Percentiles rank a stretch among this genome's conserved stretches.
Evolutionary conservation across 2,113 vertebrate species (phyloP).

Genomic region (Xiphias gladius): DNA sequence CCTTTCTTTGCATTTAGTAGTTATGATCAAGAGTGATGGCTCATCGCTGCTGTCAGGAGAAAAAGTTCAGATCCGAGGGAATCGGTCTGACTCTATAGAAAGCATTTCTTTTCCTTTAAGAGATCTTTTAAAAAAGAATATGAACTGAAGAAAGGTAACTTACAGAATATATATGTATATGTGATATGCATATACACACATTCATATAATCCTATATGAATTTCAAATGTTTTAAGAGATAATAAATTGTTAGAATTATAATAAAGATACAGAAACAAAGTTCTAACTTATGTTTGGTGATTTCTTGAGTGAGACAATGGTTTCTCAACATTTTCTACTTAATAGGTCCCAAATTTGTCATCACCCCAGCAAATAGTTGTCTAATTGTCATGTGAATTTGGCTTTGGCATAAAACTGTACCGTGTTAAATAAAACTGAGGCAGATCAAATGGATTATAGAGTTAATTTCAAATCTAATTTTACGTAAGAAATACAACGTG

Average conservation of each 20-base stretch:
- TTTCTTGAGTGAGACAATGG: neutral
- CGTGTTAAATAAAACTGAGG: too few relatives aligned
- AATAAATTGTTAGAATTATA: constrained; percentile 88
- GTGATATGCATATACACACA: constrained; percentile 82
- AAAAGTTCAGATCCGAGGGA: constrained; percentile 35
- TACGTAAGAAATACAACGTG: neutral
- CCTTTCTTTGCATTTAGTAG: constrained; percentile 31
- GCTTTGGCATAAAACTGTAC: too few relatives aligned
- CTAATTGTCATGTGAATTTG: too few relatives aligned
- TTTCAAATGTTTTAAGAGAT: constrained; percentile 89
- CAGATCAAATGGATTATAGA: neutral
- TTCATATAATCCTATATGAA: constrained; percentile 84
- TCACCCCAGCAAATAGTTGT: too few relatives aligned
- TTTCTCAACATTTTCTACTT: too few relatives aligned
- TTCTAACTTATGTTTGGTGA: constrained; percentile 52
- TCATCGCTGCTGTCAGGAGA: neutral
- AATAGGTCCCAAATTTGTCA: neutral
- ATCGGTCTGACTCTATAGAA: constrained; percentile 80
- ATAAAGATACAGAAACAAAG: constrained; percentile 85
- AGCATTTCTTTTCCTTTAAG: constrained; percentile 80
- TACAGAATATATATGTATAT: constrained; percentile 87
- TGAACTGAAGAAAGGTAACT: constrained; percentile 82
- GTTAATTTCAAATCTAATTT: neutral
- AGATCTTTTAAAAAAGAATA: constrained; percentile 79
- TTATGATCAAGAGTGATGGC: neutral